Percentiles rank a stretch among this genome's conserved stretches.
Conservation (phyloP, 1,140 invertebrate genomes). For the Zaprionus camerounensis region DNA sequence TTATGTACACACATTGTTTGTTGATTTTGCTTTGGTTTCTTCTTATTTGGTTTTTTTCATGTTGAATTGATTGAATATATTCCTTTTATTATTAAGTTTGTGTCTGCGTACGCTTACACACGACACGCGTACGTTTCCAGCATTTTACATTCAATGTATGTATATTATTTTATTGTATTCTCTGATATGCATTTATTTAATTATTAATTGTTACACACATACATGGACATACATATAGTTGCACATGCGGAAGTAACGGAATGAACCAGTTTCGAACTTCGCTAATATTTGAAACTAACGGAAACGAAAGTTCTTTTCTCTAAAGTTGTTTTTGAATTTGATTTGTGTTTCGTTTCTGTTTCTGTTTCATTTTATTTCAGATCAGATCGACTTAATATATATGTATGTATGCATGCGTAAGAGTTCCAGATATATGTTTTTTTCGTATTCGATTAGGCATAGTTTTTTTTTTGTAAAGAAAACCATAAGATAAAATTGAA, state of each 20-base stretch:
- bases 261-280: slow-evolving; percentile 1
- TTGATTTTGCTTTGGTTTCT: slow-evolving; percentile 31
- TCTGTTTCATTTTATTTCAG: not conserved
- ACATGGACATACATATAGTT: slow-evolving; percentile 8
- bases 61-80: slow-evolving; percentile 55
- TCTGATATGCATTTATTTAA: slow-evolving; percentile 78
- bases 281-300: not conserved
- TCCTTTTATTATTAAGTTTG: slow-evolving; percentile 31
- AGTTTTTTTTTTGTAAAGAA: not conserved
- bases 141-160: too few relatives aligned
- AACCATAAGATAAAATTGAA: not conserved
- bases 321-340: not conserved
- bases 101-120: slow-evolving; percentile 20
- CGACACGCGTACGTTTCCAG: not conserved
- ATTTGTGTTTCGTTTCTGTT: not conserved
- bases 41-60: slow-evolving; percentile 17
- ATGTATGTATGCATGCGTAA: not conserved
- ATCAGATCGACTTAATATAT: not conserved
- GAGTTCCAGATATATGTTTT: not conserved
- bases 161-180: slow-evolving; percentile 62
- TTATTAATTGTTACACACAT: slow-evolving; percentile 36
- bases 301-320: not conserved
- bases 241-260: not conserved
- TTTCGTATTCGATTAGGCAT: not conserved
- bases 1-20: slow-evolving; percentile 63